phyloP scores from a whole-genome alignment of 2,113 vertebrate species.

The Gnathonemus echidnorhynchus region DNA sequence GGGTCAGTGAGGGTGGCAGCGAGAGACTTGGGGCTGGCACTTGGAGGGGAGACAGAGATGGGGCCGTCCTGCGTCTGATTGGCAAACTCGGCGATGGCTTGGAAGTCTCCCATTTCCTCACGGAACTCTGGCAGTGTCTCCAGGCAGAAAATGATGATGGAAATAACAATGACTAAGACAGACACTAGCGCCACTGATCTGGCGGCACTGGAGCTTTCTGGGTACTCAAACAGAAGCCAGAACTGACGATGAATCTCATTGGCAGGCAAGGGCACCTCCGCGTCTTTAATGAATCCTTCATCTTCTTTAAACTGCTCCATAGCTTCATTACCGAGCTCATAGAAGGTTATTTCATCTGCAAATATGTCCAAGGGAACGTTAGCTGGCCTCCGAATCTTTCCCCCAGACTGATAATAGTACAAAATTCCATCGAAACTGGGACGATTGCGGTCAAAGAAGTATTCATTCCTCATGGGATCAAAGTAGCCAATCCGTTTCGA shows the following conservation, averaged over 20 bases:
- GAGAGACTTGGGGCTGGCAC: conserved; percentile 41
- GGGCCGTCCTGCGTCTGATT: conserved; percentile 51
- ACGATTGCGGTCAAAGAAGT: conserved; percentile 93
- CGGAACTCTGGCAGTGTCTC: conserved; percentile 92
- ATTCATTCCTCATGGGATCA: conserved; percentile 92
- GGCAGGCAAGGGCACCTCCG: conserved; percentile 76
- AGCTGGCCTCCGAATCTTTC: conserved; percentile 83
- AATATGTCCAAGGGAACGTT: conserved; percentile 90
- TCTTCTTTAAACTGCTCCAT: conserved; percentile 93
- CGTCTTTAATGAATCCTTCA: conserved; percentile 88
- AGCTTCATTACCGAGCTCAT: conserved; percentile 82
- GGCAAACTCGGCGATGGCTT: conserved; percentile 27
- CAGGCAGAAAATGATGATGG: conserved; percentile 93
- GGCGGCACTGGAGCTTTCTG: conserved; percentile 88
- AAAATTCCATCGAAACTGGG: conserved; percentile 97
- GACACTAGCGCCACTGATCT: conserved; percentile 83
- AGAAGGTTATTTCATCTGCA: conserved; percentile 90
- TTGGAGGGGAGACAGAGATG: conserved; percentile 33
- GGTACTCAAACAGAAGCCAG: conserved; percentile 95
- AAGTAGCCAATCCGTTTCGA: conserved; percentile 85
- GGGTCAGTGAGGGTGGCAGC: conserved; percentile 76
- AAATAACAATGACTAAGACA: conserved; percentile 86
- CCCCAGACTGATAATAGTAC: conserved; percentile 92
- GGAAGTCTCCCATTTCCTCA: conserved; percentile 58
- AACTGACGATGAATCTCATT: conserved; percentile 86